Evolutionary conservation across 2,797 vertebrate genomes (phyloP).

Genomic region (Smutsia gigantea): DNA sequence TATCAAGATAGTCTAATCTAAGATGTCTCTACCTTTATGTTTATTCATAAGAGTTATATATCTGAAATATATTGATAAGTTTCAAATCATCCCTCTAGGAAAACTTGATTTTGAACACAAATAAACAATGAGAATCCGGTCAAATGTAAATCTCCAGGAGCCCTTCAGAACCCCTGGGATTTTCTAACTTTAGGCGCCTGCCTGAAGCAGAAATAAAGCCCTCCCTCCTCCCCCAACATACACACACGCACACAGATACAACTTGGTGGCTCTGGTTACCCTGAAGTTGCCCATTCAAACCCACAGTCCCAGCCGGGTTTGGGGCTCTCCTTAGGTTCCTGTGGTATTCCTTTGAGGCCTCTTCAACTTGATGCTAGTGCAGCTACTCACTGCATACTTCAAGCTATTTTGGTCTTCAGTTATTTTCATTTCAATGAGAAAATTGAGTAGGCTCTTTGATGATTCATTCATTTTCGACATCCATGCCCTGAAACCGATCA

Average conservation of each 20-base stretch:
- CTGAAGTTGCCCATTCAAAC: neutral
- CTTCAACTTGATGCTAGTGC: neutral
- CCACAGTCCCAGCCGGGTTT: neutral
- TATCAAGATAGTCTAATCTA: neutral
- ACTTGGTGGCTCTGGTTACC: neutral
- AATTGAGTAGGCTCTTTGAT: constrained; percentile 45
- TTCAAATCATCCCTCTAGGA: constrained; percentile 14
- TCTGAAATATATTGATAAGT: neutral
- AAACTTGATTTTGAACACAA: neutral
- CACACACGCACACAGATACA: neutral
- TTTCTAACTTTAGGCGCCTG: neutral
- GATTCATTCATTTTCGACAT: constrained; percentile 10
- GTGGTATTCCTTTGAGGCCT: neutral
- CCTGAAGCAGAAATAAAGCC: neutral
- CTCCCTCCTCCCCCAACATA: neutral
- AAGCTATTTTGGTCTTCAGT: constrained; percentile 9
- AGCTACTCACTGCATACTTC: neutral
- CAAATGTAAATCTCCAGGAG: neutral
- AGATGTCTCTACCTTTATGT: neutral
- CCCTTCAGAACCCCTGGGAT: neutral
- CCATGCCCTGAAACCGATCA: constrained; percentile 31
- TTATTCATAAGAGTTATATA: neutral
- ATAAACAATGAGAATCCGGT: neutral
- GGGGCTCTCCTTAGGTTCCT: neutral
- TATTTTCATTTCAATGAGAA: constrained; percentile 48